These are phyloP conservation scores for Notodonta ziczac DNA, from an alignment of 2,888 invertebrate genomes.

Conservation along the genomic window DNA sequence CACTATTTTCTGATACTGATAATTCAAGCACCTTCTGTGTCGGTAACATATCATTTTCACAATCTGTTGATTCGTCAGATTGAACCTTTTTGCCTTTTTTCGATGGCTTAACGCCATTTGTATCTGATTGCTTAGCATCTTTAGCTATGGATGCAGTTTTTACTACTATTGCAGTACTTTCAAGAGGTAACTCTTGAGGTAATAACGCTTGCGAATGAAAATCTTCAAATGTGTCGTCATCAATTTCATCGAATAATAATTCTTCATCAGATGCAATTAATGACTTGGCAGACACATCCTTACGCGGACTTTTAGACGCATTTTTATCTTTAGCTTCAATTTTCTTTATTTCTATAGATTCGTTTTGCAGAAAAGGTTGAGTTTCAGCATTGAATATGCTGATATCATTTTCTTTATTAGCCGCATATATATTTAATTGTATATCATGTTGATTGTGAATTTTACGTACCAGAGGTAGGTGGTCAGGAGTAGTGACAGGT, in stretches of 20 bases:
- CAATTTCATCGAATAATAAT: slow-evolving; percentile 65
- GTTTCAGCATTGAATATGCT: slow-evolving; percentile 54
- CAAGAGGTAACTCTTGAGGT: slow-evolving; percentile 41
- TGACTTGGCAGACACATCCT: slow-evolving; percentile 12
- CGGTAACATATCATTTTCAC: slow-evolving; percentile 40
- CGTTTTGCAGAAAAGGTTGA: slow-evolving; percentile 34
- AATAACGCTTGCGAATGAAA: slow-evolving; percentile 67
- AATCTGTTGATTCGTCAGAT: slow-evolving; percentile 40
- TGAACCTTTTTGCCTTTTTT: slow-evolving; percentile 25
- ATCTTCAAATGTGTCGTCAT: slow-evolving; percentile 46
- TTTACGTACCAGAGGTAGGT: slow-evolving; percentile 56
- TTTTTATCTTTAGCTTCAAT: slow-evolving; percentile 27
- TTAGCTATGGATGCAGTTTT: slow-evolving; percentile 12
- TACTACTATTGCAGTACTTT: slow-evolving; percentile 17
- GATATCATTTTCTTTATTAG: slow-evolving; percentile 55
- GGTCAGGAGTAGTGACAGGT: slow-evolving; percentile 32
- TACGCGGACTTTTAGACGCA: slow-evolving; percentile 5
- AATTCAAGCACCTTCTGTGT: slow-evolving; percentile 35
- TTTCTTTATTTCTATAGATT: slow-evolving; percentile 20
- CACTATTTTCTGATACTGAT: slow-evolving; percentile 7
- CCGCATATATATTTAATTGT: slow-evolving; percentile 54
- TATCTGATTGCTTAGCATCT: background rate
- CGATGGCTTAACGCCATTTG: slow-evolving; percentile 2
- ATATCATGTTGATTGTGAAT: slow-evolving; percentile 58
- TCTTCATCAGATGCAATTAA: slow-evolving; percentile 59